Evolutionary conservation across 92 coral and sea anemone species (phyloP).

Genomic region (Umimayanthus chanpuru): DNA sequence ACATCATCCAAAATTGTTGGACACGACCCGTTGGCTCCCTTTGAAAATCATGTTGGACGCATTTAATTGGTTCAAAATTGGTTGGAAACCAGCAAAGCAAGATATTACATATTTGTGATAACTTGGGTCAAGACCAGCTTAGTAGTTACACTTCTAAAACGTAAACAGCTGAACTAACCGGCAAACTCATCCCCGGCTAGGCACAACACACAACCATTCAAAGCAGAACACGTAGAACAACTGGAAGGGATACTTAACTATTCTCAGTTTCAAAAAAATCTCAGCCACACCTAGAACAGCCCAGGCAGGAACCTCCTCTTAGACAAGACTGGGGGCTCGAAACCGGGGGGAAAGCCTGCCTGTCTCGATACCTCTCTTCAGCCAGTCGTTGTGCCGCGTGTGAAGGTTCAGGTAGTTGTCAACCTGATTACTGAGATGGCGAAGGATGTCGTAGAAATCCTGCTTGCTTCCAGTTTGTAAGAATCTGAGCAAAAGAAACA

Average conservation of each 20-base stretch:
- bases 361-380: slow-evolving; percentile 3
- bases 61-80: too few relatives aligned
- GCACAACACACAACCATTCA: neutral
- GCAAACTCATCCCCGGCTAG: neutral
- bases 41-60: too few relatives aligned
- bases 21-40: too few relatives aligned
- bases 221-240: neutral
- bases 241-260: neutral
- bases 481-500: neutral
- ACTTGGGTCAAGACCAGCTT: too few relatives aligned
- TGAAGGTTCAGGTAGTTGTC: slow-evolving; percentile 14
- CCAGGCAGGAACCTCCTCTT: neutral
- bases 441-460: slow-evolving; percentile 24
- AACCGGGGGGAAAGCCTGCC: slow-evolving; percentile 11
- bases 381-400: slow-evolving; percentile 24
- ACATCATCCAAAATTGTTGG: too few relatives aligned
- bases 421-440: slow-evolving; percentile 22
- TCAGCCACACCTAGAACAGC: neutral
- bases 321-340: neutral
- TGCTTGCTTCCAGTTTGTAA: slow-evolving; percentile 29
- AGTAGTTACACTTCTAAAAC: too few relatives aligned
- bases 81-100: too few relatives aligned
- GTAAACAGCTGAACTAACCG: too few relatives aligned
- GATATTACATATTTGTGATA: too few relatives aligned
- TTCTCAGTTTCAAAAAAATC: too few relatives aligned